Evolutionary conservation across 2,113 vertebrate genomes (phyloP), one percentile per base, ranked within the genome.

Genomic region (Monopterus albus): DNA sequence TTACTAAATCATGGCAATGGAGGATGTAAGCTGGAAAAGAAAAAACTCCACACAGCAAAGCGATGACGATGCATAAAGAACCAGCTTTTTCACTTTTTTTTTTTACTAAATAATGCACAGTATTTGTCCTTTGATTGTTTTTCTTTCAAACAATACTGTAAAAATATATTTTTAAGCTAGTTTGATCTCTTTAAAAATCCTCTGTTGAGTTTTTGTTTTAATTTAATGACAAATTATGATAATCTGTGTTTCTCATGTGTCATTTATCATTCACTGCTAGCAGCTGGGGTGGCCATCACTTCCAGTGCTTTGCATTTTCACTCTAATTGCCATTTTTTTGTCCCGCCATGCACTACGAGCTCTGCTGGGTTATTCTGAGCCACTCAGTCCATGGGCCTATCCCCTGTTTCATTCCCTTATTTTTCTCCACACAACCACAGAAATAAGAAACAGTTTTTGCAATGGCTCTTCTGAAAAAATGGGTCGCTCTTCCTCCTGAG

Each of bases 221-320:
- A 6, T 28, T 56, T 18, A 28, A 3, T 66, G 39, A 63, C 21
- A 29, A 52, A 79, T 59, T 33, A 5, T 65, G 62, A 79, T 51
- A 29, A 78, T n/a, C 82, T 64, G 14, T 39, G 17, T 13, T 45
- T 43, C 35, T 10, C 57, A n/a, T 11, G 21, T 2, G 42, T 39
- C 51, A 20, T 72, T 70, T 49, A 42, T 81, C 59, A 65, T 79
- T 77, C 45, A 17, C 4, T 23, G 29, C 50, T 0, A 11, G 42
- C 42, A 26, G 61, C 40, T 51, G 51, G 72, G 43, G 55, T 31
- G 36, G 57, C 35, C 17, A 11, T 47, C 40, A 72, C 58, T 40
- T 69, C 9, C 10, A 7, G 47, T 73, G 50, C 60, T 71, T 87
- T 71, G 81, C 82, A 79, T 85, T 82, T 83, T 66, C 53, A n/a